Base-by-base conservation (phyloP, 2,797 vertebrate species). In the Limnodromus scolopaceus region DNA sequence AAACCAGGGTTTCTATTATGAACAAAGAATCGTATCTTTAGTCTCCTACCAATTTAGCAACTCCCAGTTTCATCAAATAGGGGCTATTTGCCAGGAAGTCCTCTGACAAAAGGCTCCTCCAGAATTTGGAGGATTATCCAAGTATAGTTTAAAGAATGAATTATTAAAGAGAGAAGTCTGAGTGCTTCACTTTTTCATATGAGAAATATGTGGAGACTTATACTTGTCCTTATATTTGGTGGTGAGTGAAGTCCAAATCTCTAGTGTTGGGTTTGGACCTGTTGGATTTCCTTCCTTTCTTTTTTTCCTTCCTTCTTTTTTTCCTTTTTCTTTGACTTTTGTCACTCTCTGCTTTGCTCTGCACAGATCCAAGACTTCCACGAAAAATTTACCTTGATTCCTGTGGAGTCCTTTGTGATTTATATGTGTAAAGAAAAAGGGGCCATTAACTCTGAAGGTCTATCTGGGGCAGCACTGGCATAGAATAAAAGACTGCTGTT, bases 321-420 rank as follows among this genome's bases (percentile, higher is more conserved):
- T 32, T 45, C 32, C 57, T 58, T 55, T 45, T 48, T 7, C 36
- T 71, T 66, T 25, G 16, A 25, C 10, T 43, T 70, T 45, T 58
- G 49, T 70, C 49, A 46, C 16, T 60, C 38, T 27, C 20, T 51
- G 28, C 72, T 63, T 46, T n/a, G n/a, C 55, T 38, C n/a, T 51
- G 48, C 1, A 2, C 43, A 55, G 28, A 51, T 9, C 32, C 28
- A 11, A 58, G 20, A 10, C n/a, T 77, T 39, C 38, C 3, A 45
- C 0, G 5, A 49, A 70, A 49, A 75, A 25, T 3, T 36, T 5
- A 6, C 0, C 0, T 22, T 19, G 22, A 32, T 57, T 17, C 16
- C n/a, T 38, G 41, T 34, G 27, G 30, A 53, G 54, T 5, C 7
- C 0, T 30, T 39, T 38, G 43, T n/a, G 38, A 55, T 27, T 28